Conservation (phyloP, 2,888 invertebrate species). For the Cacoxenus indagator region DNA sequence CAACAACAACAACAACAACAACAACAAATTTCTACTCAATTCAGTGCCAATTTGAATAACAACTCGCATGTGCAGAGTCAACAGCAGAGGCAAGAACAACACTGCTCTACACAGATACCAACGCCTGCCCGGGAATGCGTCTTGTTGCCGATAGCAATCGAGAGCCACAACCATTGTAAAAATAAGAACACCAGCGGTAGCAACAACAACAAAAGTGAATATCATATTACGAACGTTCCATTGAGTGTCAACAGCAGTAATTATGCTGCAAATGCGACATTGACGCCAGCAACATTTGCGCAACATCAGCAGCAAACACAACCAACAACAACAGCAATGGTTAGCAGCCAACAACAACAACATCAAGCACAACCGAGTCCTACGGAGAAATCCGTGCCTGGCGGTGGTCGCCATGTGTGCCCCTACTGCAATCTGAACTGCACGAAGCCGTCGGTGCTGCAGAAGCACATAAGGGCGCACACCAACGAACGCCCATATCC, state of each 20-base stretch:
- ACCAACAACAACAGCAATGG: constrained; percentile 43
- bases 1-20: constrained; percentile 30
- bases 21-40: constrained; percentile 32
- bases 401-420: constrained; percentile 82
- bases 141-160: constrained; percentile 19
- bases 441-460: constrained; percentile 92
- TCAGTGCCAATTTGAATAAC: constrained; percentile 47
- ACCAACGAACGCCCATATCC: constrained; percentile 94
- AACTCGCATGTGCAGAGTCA: constrained; percentile 41
- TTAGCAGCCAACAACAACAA: constrained; percentile 25
- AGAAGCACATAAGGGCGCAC: constrained; percentile 94
- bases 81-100: constrained; percentile 38
- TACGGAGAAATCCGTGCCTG: constrained; percentile 4
- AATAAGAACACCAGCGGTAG: constrained; percentile 43
- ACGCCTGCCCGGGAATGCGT: constrained; percentile 12
- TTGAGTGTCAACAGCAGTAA: constrained; percentile 39
- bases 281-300: constrained; percentile 55
- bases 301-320: constrained; percentile 57
- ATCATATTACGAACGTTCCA: constrained; percentile 31
- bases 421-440: constrained; percentile 90
- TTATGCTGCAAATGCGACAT: constrained; percentile 46
- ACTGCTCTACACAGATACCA: constrained; percentile 25
- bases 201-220: constrained; percentile 35
- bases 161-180: constrained; percentile 33
- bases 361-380: background rate